Evolutionary conservation across 2,113 vertebrate species (phyloP).

Genomic region (Sigmodon hispidus): DNA sequence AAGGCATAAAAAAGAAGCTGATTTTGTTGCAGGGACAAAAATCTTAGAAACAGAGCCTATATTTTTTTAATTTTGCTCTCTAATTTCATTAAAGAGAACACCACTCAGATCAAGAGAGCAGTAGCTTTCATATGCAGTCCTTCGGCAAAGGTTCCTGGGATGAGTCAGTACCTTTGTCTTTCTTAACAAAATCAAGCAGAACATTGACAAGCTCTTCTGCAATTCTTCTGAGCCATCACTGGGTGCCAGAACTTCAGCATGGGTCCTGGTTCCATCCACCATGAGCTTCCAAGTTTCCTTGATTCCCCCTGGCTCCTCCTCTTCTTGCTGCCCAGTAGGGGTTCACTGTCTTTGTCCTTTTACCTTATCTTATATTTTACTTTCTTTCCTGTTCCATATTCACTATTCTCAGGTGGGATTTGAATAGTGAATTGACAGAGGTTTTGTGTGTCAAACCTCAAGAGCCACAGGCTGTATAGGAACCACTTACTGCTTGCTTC

Average conservation of each 20-base stretch:
- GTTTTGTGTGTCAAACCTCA: neutral
- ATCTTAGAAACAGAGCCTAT: conserved; percentile 95
- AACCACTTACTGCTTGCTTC: neutral
- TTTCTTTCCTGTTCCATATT: neutral
- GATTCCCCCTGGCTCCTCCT: neutral
- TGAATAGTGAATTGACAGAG: neutral
- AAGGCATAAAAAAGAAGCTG: conserved; percentile 95
- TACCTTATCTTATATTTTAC: no score
- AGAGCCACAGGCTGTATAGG: neutral
- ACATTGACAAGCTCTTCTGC: neutral
- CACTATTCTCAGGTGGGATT: no score
- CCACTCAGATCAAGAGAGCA: conserved; percentile 97
- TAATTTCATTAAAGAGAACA: conserved; percentile 95
- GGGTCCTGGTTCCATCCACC: neutral
- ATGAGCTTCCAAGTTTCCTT: neutral
- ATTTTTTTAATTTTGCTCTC: conserved; percentile 97
- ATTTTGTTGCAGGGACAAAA: conserved; percentile 97
- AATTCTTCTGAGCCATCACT: neutral
- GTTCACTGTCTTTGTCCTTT: neutral
- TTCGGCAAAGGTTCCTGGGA: conserved; percentile 95
- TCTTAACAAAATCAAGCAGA: conserved; percentile 80
- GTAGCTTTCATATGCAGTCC: conserved; percentile 95
- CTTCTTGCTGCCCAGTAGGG: neutral
- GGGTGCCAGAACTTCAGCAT: neutral
- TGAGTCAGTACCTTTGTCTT: conserved; percentile 90